Evolutionary conservation across 2,797 vertebrate species (phyloP).

Genomic region (Sebastes matsubarae): DNA sequence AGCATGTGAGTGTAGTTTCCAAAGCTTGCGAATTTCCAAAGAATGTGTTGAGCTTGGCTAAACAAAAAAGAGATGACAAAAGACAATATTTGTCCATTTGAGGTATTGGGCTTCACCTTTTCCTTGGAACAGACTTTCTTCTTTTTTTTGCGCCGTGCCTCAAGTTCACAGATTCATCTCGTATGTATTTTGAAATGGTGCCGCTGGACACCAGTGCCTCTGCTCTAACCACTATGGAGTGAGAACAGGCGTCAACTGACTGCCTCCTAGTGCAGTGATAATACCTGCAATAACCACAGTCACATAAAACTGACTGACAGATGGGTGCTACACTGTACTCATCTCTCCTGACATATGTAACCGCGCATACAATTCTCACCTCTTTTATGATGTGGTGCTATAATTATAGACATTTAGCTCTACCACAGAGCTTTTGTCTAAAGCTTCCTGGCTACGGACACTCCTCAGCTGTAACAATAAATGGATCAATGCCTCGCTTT

Average conservation of each 20-base stretch:
- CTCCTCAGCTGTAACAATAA: conserved; percentile 78
- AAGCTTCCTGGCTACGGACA: conserved; percentile 49
- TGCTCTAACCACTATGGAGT: conserved; percentile 41
- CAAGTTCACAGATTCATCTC: conserved; percentile 26
- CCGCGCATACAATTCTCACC: conserved; percentile 38
- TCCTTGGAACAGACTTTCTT: conserved; percentile 23
- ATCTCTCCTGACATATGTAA: conserved; percentile 60
- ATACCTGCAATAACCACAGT: conserved; percentile 58
- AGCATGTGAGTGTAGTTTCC: not conserved
- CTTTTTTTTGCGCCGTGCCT: not conserved
- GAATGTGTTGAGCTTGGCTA: not conserved
- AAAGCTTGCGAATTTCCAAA: not conserved
- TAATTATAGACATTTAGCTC: conserved; percentile 68
- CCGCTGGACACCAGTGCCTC: conserved; percentile 30
- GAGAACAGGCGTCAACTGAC: conserved; percentile 50
- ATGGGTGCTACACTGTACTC: conserved; percentile 50
- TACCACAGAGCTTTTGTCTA: conserved; percentile 64
- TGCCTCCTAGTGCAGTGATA: conserved; percentile 49
- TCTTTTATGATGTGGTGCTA: conserved; percentile 54
- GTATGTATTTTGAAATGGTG: conserved; percentile 27
- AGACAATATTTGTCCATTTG: conserved; percentile 19
- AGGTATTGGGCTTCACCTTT: conserved; percentile 4
- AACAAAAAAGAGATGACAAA: conserved; percentile 16
- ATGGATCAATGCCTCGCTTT: conserved; percentile 64
- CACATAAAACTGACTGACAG: conserved; percentile 65